phyloP scores from a whole-genome alignment of 2,888 invertebrate species.

The Ashinkailepas kermadecensis region DNA sequence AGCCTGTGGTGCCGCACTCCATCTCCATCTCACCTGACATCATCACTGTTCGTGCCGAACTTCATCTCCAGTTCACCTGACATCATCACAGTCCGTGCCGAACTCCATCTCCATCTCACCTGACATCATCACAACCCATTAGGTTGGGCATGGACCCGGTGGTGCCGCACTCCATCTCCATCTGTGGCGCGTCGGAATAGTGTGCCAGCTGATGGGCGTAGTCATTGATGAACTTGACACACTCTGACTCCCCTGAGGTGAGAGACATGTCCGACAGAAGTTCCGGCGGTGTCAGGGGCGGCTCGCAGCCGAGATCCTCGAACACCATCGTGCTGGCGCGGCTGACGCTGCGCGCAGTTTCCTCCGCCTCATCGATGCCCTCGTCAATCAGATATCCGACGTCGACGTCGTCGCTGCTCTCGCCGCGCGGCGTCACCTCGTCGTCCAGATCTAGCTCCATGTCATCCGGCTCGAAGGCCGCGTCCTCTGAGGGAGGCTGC shows the following conservation, averaged over 20 bases:
- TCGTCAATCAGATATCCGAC: background rate
- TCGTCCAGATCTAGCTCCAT: background rate
- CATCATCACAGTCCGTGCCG: background rate
- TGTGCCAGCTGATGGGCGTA: background rate
- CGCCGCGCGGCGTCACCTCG: background rate
- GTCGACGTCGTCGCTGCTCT: background rate
- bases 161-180: conserved; percentile 19
- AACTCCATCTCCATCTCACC: background rate
- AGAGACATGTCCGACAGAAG: background rate
- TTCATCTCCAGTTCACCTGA: background rate
- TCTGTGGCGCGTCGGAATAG: background rate
- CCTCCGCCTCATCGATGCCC: background rate
- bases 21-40: background rate
- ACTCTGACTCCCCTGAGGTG: background rate
- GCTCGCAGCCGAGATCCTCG: background rate
- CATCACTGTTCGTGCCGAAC: background rate
- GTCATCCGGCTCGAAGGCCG: background rate
- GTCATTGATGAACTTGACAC: background rate
- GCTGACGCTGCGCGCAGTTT: background rate
- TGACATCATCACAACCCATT: background rate
- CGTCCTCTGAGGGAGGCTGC: background rate
- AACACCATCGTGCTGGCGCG: background rate
- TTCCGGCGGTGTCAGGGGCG: background rate
- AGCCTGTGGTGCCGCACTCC: background rate
- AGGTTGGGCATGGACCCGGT: conserved; percentile 12